Evolutionary conservation across 2,113 vertebrate species (phyloP).

Genomic region (Columbina picui): DNA sequence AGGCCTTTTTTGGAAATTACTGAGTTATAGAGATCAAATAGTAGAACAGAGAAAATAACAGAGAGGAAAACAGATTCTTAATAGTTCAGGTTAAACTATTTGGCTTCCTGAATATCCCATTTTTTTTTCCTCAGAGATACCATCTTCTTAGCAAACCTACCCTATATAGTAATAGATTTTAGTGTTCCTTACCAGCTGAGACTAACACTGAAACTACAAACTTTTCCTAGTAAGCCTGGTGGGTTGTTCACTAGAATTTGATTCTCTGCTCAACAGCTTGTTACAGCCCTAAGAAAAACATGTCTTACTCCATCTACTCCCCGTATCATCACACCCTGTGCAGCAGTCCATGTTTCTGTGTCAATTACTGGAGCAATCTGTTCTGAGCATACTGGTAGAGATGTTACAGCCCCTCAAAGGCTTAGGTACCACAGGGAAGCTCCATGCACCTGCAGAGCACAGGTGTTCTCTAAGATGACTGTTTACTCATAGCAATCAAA

Average conservation of each 20-base stretch:
- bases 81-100: neutral
- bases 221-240: neutral
- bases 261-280: neutral
- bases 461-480: constrained; percentile 24
- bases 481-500: neutral
- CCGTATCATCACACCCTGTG: neutral
- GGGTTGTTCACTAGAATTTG: neutral
- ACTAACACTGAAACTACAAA: neutral
- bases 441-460: neutral
- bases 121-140: neutral
- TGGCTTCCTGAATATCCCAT: neutral
- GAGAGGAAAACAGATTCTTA: neutral
- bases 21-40: neutral
- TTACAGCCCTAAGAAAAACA: neutral
- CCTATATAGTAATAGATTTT: neutral
- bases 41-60: neutral
- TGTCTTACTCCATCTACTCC: neutral
- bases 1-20: neutral
- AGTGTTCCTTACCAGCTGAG: neutral
- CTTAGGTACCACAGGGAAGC: neutral
- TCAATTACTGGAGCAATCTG: constrained; percentile 26
- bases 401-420: neutral
- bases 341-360: neutral
- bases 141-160: neutral
- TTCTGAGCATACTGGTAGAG: neutral